Evolutionary conservation across 53 echinoderm and acorn worm species (phyloP), one percentile per base, ranked within the genome.

Genomic region (Actinopyga echinites): DNA sequence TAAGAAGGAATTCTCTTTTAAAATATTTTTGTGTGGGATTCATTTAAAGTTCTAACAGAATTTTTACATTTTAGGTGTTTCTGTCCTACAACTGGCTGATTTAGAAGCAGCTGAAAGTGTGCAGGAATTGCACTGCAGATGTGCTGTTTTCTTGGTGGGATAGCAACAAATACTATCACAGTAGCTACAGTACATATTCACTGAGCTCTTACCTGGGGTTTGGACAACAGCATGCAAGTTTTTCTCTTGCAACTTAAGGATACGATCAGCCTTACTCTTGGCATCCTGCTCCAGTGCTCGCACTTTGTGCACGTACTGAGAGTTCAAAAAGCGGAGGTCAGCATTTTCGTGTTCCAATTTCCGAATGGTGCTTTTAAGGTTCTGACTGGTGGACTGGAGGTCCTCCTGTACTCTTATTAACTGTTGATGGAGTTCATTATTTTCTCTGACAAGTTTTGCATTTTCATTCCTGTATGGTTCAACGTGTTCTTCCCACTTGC

Each of bases 401-500:
- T 96, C 96, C 80, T 96, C 96, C 49, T 92, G 91, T 9, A 90
- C 62, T 23, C 73, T 77, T 40, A 96, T 94, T 21, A 94, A 84
- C 43, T 96, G 96, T 11, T 85, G 86, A 68, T 96, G 96, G 21
- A 96, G 87, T 43, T 96, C 96, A 45, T 96, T 96, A 84, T 94
- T 96, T 43, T 96, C 96, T 55, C 92, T 82, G 1, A 88, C 87
- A 30, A 96, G 86, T 44, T 94, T 96, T 17, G 96, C 86, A 57
- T 94, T 96, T 85, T 96, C 96, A 75, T 89, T 96, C 29, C 96
- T 93, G 73, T 92, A 96, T n/a, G 96, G 93, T 66, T 96, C 96
- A 5, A 93, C 74, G 57, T 91, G 90, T 13, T 86, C 92, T 80
- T 92, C 93, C 78, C 86, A 84, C 19, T 74, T 73, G 20, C 85